Evolutionary conservation across 2,113 vertebrate genomes (phyloP).

Genomic region (Gymnobelideus leadbeateri): DNA sequence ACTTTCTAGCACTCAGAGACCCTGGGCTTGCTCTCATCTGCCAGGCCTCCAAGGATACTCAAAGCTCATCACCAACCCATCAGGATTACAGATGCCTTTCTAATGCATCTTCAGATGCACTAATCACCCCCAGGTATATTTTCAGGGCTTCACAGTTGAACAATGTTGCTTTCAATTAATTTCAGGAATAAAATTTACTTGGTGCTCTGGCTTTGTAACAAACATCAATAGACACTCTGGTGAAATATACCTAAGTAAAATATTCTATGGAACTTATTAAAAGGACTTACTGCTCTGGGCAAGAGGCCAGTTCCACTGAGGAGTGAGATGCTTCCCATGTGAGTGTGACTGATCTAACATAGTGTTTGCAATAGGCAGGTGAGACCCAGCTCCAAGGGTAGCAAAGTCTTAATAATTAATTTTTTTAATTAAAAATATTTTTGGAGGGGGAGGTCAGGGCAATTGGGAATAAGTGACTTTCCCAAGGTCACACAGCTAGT

Average conservation of each 20-base stretch:
- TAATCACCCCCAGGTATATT: constrained; percentile 13
- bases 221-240: constrained; percentile 36
- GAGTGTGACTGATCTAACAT: constrained; percentile 1
- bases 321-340: constrained; percentile 38
- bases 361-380: background rate
- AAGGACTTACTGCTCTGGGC: constrained; percentile 55
- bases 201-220: constrained; percentile 54
- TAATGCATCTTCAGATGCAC: background rate
- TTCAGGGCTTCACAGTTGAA: background rate
- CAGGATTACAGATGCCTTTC: background rate
- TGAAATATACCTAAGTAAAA: background rate
- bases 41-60: background rate
- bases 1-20: background rate
- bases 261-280: background rate
- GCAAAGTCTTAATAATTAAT: background rate
- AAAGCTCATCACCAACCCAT: background rate
- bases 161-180: constrained; percentile 46
- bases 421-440: no score
- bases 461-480: no score
- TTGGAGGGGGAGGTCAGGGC: no score
- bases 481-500: no score
- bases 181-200: background rate
- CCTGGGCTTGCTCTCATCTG: background rate
- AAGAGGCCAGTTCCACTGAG: constrained; percentile 44
- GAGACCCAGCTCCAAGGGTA: background rate